A percentile compares a stretch with the other conserved stretches of the same genome.
phyloP scores from a whole-genome alignment of 1,140 invertebrate species.

The Colletes latitarsis region DNA sequence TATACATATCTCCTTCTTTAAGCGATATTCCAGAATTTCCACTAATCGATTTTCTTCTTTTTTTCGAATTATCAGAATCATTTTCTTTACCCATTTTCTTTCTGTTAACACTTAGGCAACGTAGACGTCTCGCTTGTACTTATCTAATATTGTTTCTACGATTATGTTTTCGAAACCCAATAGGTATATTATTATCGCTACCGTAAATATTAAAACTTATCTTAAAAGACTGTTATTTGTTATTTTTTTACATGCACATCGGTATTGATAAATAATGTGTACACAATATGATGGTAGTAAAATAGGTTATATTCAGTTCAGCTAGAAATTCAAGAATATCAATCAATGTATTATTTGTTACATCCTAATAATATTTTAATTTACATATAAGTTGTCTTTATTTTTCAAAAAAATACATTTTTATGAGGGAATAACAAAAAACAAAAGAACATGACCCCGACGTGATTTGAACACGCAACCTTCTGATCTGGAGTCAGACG shows the following conservation, averaged over 20 bases:
- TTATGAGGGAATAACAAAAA: background rate
- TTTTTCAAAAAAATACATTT: background rate
- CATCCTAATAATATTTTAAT: background rate
- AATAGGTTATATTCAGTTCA: background rate
- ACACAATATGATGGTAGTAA: background rate
- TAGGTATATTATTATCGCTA: background rate
- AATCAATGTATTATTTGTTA: background rate
- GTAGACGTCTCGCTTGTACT: background rate
- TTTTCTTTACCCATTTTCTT: conserved; percentile 75
- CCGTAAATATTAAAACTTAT: background rate
- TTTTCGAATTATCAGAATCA: conserved; percentile 69
- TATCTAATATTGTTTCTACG: background rate
- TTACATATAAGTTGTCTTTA: background rate
- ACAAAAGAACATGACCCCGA: conserved; percentile 81
- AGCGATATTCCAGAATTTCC: conserved; percentile 43
- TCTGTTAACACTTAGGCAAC: background rate
- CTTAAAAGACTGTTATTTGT: background rate
- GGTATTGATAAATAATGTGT: background rate
- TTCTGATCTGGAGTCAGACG: conserved; percentile 99
- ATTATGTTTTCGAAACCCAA: background rate
- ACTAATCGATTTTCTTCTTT: conserved; percentile 69
- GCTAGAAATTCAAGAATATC: background rate
- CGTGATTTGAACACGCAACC: conserved; percentile 99
- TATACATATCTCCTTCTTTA: conserved; percentile 76
- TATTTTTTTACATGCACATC: too few relatives aligned